Evolutionary conservation across 2,113 vertebrate genomes (phyloP).

Genomic region (Rana temporaria): DNA sequence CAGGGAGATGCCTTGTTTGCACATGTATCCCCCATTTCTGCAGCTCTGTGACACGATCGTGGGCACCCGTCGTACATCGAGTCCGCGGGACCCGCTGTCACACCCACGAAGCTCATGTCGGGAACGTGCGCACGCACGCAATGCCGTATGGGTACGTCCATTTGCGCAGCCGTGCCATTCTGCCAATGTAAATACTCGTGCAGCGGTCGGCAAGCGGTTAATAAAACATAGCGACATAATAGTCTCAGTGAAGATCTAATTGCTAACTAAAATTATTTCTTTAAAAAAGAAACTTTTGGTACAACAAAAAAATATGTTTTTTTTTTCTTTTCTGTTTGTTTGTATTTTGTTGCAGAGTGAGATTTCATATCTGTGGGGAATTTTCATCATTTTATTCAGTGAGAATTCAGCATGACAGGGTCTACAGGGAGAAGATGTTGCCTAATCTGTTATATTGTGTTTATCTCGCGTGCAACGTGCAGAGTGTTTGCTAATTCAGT

Average conservation of each 20-base stretch:
- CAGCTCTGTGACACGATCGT: too few relatives aligned
- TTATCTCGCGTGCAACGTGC: conserved; percentile 34
- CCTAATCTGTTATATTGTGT: conserved; percentile 39
- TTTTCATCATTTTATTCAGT: conserved; percentile 30
- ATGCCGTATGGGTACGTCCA: too few relatives aligned
- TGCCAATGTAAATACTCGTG: too few relatives aligned
- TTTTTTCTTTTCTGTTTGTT: conserved; percentile 9
- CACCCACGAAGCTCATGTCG: too few relatives aligned
- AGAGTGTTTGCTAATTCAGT: conserved; percentile 42
- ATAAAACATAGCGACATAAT: too few relatives aligned
- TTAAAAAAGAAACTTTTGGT: neutral
- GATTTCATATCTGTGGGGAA: conserved; percentile 39
- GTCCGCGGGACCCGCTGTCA: too few relatives aligned
- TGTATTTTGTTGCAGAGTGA: conserved; percentile 2
- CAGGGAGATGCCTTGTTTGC: too few relatives aligned
- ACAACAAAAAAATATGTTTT: conserved; percentile 12
- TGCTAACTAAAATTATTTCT: neutral
- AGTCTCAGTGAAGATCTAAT: neutral
- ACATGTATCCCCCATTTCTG: too few relatives aligned
- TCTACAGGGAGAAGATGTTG: conserved; percentile 46
- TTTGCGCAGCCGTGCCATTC: too few relatives aligned
- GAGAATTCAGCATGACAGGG: conserved; percentile 45
- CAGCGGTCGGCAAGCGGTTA: too few relatives aligned
- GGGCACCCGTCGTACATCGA: too few relatives aligned
- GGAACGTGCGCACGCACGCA: too few relatives aligned